Evolutionary conservation across 2,113 vertebrate genomes (phyloP).

Genomic region (Hippoglossus stenolepis): DNA sequence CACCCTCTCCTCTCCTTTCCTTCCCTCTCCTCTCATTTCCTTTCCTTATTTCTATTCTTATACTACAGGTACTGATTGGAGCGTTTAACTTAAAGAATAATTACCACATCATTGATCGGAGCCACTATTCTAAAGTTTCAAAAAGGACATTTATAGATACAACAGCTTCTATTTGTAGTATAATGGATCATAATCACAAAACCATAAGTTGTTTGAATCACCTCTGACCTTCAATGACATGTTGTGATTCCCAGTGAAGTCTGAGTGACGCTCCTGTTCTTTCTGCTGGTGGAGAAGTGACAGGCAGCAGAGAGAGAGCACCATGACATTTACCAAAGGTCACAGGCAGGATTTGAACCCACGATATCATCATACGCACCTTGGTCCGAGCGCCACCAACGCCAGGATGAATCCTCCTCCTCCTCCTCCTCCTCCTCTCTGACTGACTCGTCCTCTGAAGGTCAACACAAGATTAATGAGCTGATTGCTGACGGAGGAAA

Average conservation of each 20-base stretch:
- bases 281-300: neutral
- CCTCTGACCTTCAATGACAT: neutral
- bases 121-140: too few species aligned
- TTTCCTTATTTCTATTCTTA: neutral
- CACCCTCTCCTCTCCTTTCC: too few species aligned
- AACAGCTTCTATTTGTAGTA: too few species aligned
- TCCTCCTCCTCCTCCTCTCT: slow-evolving; percentile 6
- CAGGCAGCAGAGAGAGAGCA: neutral
- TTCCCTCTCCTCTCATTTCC: neutral
- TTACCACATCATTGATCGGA: too few species aligned
- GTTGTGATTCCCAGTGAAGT: neutral
- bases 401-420: slow-evolving; percentile 3
- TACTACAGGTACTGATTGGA: too few species aligned
- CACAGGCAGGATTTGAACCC: slow-evolving; percentile 37
- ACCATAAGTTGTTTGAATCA: too few species aligned
- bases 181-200: neutral
- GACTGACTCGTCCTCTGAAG: slow-evolving; percentile 51
- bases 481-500: slow-evolving; percentile 47
- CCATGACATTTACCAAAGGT: slow-evolving; percentile 54
- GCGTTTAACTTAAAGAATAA: too few species aligned
- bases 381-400: slow-evolving; percentile 4
- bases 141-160: too few species aligned
- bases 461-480: slow-evolving; percentile 69
- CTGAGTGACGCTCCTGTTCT: neutral
- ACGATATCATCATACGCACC: slow-evolving; percentile 31